Base-by-base conservation (phyloP, 1,140 invertebrate genomes). In the Drosophila ananassae region DNA sequence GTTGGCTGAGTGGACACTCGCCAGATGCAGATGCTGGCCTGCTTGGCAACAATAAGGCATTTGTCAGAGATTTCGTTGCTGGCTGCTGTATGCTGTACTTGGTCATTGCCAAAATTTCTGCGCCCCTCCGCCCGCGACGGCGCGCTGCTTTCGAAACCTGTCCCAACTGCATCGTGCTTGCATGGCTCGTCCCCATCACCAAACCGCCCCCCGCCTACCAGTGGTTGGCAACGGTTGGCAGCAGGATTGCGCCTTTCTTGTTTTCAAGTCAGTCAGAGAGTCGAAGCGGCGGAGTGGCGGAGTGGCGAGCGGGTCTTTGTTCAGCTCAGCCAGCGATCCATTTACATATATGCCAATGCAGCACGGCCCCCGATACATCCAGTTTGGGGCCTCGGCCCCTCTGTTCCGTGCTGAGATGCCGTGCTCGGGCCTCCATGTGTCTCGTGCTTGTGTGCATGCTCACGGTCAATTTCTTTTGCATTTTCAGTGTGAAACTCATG, bases 401-500 rank as follows among this genome's bases (percentile, higher is more conserved):
- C 39, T 21, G 25, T 22, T 54, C 59, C 53, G 25, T 25, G 56
- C 28, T 24, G 25, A 24, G 25, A 13, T n/a, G 17, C 17, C 17
- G 17, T 17, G 17, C 48, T 28, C 24, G 22, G 25, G 25, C 8
- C 51, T 30, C 30, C 30, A 30, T 53, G 51, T 34, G 28, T 17
- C n/a, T 13, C 28, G 51, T 52, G 30, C n/a, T 30, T 63, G 52
- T 68, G 46, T 24, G 50, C 57, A 44, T 77, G 60, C 69, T 69
- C 69, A 72, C 75, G 82, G 82, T 87, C 66, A 89, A 89, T 83
- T 75, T 85, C 66, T 66, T 82, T 13, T 79, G 62, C 84, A 82
- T 82, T 89, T 87, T 52, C 75, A 87, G 82, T 89, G 83, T 69
- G 83, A 89, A 87, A 82, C 79, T 87, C 82, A 87, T 89, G 82